Percentiles rank a stretch among this genome's conserved stretches.
These are phyloP conservation scores for Cremastinae sp. DNA, from an alignment of 2,888 invertebrate genomes.

Conservation along the genomic window DNA sequence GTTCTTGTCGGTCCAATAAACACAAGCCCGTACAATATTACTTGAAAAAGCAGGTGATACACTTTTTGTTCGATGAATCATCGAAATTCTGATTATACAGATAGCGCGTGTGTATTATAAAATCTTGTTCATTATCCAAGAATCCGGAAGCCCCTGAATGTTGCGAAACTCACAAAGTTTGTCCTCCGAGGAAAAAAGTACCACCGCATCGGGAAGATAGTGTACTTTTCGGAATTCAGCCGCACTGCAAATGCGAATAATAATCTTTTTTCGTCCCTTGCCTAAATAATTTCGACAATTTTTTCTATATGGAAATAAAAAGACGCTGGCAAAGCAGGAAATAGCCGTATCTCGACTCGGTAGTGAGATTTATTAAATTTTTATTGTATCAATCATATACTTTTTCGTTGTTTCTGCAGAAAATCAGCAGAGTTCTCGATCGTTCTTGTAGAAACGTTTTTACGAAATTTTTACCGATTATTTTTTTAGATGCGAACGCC, in stretches of 20 bases:
- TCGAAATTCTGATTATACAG: neutral
- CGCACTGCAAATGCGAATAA: constrained; percentile 23
- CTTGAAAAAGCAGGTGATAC: constrained; percentile 54
- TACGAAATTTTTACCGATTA: no score
- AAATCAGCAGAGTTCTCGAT: no score
- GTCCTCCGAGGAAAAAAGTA: constrained; percentile 12
- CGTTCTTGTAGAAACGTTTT: no score
- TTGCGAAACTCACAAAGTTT: constrained; percentile 4
- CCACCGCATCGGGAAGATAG: neutral
- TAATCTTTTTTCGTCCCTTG: constrained; percentile 3
- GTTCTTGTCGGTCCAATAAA: constrained; percentile 12
- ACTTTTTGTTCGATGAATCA: neutral
- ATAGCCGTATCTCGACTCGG: no score
- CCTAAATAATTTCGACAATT: no score
- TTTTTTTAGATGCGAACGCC: no score
- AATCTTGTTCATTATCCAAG: neutral
- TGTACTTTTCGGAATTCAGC: neutral
- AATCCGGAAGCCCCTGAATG: constrained; percentile 50
- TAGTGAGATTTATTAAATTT: no score
- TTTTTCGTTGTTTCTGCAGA: no score
- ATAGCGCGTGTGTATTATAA: no score
- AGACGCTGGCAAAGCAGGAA: no score
- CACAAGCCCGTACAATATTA: constrained; percentile 31
- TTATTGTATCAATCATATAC: no score
- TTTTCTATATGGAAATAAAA: no score